A percentile compares a stretch with the other conserved stretches of the same genome.
These are phyloP conservation scores for Podilymbus podiceps DNA, from an alignment of 2,113 vertebrate species.

Conservation along the genomic window DNA sequence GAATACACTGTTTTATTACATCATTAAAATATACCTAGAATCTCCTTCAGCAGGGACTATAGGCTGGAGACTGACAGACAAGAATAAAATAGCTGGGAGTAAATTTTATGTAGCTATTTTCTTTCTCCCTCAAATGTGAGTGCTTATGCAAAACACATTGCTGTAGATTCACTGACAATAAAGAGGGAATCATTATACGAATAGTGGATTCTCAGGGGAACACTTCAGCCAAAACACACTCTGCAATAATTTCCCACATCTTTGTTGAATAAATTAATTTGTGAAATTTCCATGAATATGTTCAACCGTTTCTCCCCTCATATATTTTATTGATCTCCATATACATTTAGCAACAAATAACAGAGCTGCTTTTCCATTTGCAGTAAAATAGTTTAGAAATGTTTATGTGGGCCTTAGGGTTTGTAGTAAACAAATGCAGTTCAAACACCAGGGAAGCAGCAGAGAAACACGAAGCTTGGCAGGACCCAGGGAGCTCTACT, in stretches of 20 bases:
- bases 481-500: not conserved
- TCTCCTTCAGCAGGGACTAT: not conserved
- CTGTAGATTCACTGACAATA: constrained; percentile 59
- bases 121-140: constrained; percentile 48
- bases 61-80: constrained; percentile 35
- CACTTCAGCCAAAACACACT: constrained; percentile 62
- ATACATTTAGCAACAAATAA: constrained; percentile 64
- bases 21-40: not conserved
- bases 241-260: constrained; percentile 49
- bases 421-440: constrained; percentile 28
- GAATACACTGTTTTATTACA: not conserved
- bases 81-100: constrained; percentile 48
- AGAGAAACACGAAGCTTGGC: not conserved
- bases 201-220: constrained; percentile 53
- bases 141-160: constrained; percentile 68
- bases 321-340: constrained; percentile 63
- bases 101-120: constrained; percentile 61
- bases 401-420: constrained; percentile 62
- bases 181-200: constrained; percentile 60
- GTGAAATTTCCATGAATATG: constrained; percentile 54
- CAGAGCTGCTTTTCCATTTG: constrained; percentile 60
- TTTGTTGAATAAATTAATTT: constrained; percentile 67
- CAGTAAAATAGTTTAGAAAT: constrained; percentile 55
- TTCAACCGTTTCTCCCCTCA: constrained; percentile 35
- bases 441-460: not conserved